These are phyloP conservation scores for Protomyctophum bolini DNA, from an alignment of 2,113 vertebrate genomes.

Conservation along the genomic window DNA sequence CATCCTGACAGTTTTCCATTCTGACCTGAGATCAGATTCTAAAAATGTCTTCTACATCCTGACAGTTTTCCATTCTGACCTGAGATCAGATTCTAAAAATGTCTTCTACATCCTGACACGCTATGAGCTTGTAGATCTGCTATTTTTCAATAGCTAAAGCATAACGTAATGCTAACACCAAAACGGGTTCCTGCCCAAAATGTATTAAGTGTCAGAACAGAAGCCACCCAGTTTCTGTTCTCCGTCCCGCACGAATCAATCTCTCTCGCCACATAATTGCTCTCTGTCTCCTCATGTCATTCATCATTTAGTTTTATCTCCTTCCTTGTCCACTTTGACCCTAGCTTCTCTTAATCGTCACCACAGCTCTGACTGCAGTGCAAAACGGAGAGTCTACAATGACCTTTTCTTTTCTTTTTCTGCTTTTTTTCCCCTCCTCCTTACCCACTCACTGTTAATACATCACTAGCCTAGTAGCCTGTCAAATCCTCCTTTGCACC, in stretches of 20 bases:
- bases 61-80: no score
- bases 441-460: background rate
- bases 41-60: no score
- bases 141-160: no score
- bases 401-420: conserved; percentile 15
- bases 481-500: background rate
- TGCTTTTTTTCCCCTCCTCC: background rate
- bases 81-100: no score
- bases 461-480: conserved; percentile 18
- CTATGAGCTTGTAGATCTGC: no score
- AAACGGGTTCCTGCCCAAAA: no score
- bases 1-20: no score
- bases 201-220: conserved; percentile 51
- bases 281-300: conserved; percentile 46
- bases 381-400: conserved; percentile 3
- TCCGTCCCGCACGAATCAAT: conserved; percentile 45
- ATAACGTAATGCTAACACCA: no score
- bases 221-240: conserved; percentile 41
- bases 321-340: conserved; percentile 49
- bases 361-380: conserved; percentile 32
- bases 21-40: no score
- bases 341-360: conserved; percentile 55
- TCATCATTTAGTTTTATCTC: conserved; percentile 54
- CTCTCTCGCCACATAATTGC: conserved; percentile 45
- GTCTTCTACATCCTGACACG: no score